Base-by-base conservation (phyloP, 1,140 invertebrate species). In the Leptoteleia sp. region DNA sequence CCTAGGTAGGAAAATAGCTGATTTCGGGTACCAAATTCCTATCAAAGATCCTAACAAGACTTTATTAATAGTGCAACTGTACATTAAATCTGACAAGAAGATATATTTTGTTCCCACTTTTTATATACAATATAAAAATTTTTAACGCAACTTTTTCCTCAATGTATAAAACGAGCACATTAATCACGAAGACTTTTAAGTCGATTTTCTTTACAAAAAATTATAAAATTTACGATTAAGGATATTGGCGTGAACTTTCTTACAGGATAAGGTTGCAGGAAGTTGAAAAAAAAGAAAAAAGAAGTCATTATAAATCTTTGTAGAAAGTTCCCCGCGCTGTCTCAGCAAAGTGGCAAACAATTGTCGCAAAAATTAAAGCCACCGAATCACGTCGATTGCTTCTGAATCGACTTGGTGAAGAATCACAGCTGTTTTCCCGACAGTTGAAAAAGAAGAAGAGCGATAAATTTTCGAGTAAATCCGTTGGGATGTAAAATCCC, bases 401-500 rank as follows among this genome's bases (percentile, higher is more conserved):
- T 76, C 31, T 37, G 62, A 62, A 76, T 68, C 55, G 62, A 75
- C 71, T 75, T 67, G 61, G 71, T 57, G 43, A 64, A 59, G 71
- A 67, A 75, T 75, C 71, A 57, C 72, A 76, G 72, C 62, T 76
- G 62, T 61, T 76, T 72, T 62, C 55, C 27, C 47, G 55, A 45
- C 68, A 72, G 55, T 59, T 31, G 52, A 50, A 54, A 76, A 81
- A 71, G 65, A 64, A 80, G 82, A 83, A 81, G 54, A 67, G 80
- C 78, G 65, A 84, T 84, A 86, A 85, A 86, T 85, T 81, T 65
- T 42, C 33, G 61, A 48, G 62, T 72, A 73, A 80, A 67, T 65
- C 81, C 38, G 81, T 40, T 45, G 75, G 75, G 82, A 86, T 85
- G 83, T 84, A 86, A 85, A 85, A 72, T 81, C 81, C 72, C 62